A percentile compares a stretch with the other conserved stretches of the same genome.
These are phyloP conservation scores for Lochmaea capreae DNA, from an alignment of 2,888 invertebrate genomes.

Conservation along the genomic window DNA sequence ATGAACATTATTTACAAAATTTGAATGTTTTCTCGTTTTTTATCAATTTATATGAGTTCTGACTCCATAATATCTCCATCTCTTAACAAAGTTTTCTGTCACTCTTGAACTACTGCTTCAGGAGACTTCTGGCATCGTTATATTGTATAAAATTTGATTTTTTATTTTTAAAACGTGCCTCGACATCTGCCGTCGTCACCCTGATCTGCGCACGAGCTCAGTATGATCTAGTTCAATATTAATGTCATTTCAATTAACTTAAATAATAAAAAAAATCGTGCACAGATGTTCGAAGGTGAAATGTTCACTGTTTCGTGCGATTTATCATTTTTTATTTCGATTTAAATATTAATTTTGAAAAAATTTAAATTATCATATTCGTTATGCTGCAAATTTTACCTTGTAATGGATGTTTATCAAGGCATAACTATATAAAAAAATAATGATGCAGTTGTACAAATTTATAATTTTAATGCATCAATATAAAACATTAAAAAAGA, in stretches of 20 bases:
- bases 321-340: slow-evolving; percentile 2
- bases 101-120: no score
- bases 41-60: no score
- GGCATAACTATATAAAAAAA: slow-evolving; percentile 36
- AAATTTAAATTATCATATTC: slow-evolving; percentile 26
- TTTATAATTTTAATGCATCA: no score
- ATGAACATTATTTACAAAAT: no score
- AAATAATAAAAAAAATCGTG: not conserved
- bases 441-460: slow-evolving; percentile 11
- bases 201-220: not conserved
- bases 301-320: slow-evolving; percentile 17
- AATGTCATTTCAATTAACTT: not conserved
- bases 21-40: no score
- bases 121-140: no score
- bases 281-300: slow-evolving; percentile 15
- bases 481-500: no score
- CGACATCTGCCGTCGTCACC: not conserved
- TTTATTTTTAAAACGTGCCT: no score
- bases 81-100: no score
- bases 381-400: slow-evolving; percentile 40
- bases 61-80: no score
- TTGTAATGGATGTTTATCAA: slow-evolving; percentile 45
- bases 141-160: no score
- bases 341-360: slow-evolving; percentile 12
- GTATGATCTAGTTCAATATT: not conserved